These are phyloP conservation scores for Aelia acuminata DNA, from an alignment of 2,888 invertebrate species.

Conservation along the genomic window DNA sequence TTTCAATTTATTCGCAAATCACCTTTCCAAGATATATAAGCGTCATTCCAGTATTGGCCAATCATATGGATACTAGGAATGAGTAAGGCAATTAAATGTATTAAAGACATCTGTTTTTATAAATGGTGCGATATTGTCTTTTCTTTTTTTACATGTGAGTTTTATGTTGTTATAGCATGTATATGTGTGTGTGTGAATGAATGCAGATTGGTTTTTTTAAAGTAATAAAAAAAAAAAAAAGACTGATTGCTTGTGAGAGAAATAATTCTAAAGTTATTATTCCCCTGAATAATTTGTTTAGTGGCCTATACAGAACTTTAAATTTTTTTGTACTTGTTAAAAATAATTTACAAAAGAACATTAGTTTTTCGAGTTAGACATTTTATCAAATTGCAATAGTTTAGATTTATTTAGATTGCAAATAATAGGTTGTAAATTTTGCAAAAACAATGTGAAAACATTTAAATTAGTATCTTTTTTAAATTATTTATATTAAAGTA, in stretches of 20 bases:
- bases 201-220: constrained; percentile 48
- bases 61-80: not conserved
- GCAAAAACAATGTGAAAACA: not conserved
- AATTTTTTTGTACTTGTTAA: not conserved
- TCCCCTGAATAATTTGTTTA: constrained; percentile 13
- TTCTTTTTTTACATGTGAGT: not conserved
- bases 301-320: constrained; percentile 36
- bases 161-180: constrained; percentile 21
- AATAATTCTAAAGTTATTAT: constrained; percentile 53
- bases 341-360: constrained; percentile 1
- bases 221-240: constrained; percentile 16
- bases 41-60: constrained; percentile 8
- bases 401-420: not conserved
- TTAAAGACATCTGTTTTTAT: constrained; percentile 31
- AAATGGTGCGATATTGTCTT: constrained; percentile 2
- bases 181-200: not conserved
- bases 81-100: not conserved
- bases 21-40: constrained; percentile 48
- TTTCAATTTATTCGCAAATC: constrained; percentile 59
- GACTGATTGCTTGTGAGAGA: constrained; percentile 53
- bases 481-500: not conserved
- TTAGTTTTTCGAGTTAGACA: not conserved
- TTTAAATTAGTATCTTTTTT: not conserved
- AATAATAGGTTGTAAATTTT: not conserved
- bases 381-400: not conserved